phyloP scores from a whole-genome alignment of 2,888 invertebrate genomes.

The Eilema sororculum region DNA sequence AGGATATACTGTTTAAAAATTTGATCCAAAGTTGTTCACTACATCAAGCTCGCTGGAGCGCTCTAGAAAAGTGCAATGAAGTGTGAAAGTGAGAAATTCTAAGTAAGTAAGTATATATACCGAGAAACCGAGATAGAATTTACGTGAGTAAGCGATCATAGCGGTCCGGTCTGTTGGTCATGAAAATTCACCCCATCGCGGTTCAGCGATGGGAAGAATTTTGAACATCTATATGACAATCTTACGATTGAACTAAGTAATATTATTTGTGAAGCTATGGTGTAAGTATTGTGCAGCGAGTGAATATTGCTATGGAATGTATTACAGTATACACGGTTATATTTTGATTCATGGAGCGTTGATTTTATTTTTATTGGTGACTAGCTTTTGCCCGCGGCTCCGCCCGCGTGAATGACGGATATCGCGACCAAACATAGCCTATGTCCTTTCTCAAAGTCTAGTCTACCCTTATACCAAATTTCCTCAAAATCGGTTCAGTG shows the following conservation, averaged over 20 bases:
- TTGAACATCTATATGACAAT: not conserved
- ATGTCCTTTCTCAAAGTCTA: too few species aligned
- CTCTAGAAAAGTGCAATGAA: not conserved
- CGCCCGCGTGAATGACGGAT: too few species aligned
- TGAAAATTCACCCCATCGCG: not conserved
- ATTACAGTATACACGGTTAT: not conserved
- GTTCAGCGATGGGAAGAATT: not conserved
- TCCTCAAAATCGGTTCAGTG: too few species aligned
- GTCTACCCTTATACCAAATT: too few species aligned
- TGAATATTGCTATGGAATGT: not conserved
- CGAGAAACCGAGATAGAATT: not conserved
- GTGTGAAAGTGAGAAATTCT: not conserved
- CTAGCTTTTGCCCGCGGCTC: too few species aligned
- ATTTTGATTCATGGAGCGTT: too few species aligned
- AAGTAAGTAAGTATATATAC: not conserved
- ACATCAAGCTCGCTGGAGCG: not conserved
- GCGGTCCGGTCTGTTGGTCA: not conserved
- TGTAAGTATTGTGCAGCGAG: too few species aligned
- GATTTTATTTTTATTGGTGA: too few species aligned
- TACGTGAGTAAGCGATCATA: not conserved
- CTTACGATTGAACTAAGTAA: not conserved
- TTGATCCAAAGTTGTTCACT: not conserved
- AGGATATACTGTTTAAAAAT: too few species aligned
- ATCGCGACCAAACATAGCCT: too few species aligned
- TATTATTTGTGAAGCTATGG: not conserved